Evolutionary conservation across 2,113 vertebrate genomes (phyloP), one percentile per base, ranked within the genome.

Genomic region (Labeo catla): DNA sequence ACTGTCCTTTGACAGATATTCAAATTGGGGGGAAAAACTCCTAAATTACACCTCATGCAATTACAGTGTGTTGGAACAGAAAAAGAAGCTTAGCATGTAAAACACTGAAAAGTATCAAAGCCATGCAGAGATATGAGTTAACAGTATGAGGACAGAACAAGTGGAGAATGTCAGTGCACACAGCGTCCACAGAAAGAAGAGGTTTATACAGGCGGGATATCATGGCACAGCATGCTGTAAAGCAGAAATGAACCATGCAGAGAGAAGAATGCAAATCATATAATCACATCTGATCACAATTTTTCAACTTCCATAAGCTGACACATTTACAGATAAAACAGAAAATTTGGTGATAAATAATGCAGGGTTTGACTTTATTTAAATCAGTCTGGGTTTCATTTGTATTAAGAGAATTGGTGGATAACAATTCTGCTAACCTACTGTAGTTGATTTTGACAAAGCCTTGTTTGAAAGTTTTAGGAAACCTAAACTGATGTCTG

Each of bases 1-100:
- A 0, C 6, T 77, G 86, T 85, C 45, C 16, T 73, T 47, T 86
- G 59, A 66, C 70, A 82, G 43, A 52, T 21, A 83, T 43, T 59
- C 65, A 84, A 43, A 52, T n/a, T 34, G 11, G 28, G n/a, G 10
- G 61, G 28, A 23, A 10, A 21, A 36, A 7, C 52, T 57, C 6
- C 16, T 70, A 70, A 82, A 66, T 80, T 72, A 86, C 50, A 39
- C n/a, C 76, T 80, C 50, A 59, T 70, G 76, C 76, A 66, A 43
- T 83, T 65, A 28, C 19, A n/a, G 72, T 9, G 12, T 61, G 52
- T 21, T 39, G 12, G 34, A 50, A 21, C 4, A n/a, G 43, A 15
- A 76, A 28, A 81, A 39, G 13, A n/a, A 21, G 76, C 54, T 50
- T 8, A 76, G 28, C 52, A 47, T 82, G 72, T 74, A 74, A 49